These are phyloP conservation scores for Agrilus cyanescens DNA, from an alignment of 2,888 invertebrate genomes.

Conservation along the genomic window DNA sequence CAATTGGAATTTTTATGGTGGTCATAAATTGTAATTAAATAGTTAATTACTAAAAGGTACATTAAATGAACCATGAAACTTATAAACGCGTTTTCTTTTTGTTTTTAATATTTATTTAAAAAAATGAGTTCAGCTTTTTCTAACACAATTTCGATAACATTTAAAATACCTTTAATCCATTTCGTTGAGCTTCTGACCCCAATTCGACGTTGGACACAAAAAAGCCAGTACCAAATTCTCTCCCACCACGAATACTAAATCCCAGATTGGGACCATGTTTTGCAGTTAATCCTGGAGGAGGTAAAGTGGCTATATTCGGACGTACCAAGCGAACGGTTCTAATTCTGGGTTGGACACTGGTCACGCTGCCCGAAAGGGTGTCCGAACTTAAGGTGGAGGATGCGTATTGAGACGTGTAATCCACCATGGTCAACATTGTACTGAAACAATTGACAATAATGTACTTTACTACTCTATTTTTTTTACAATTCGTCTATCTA, in stretches of 20 bases:
- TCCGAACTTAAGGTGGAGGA: conserved; percentile 31
- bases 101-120: conserved; percentile 2
- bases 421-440: conserved; percentile 24
- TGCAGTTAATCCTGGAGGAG: conserved; percentile 37
- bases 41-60: too few relatives aligned
- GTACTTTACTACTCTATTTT: too few relatives aligned
- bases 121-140: background rate
- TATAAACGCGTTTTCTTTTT: background rate
- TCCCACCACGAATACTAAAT: conserved; percentile 74
- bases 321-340: conserved; percentile 47
- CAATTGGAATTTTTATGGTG: too few relatives aligned
- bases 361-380: conserved; percentile 35
- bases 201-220: conserved; percentile 81
- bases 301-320: conserved; percentile 29
- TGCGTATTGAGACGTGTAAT: conserved; percentile 26
- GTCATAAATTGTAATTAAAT: too few relatives aligned
- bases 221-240: conserved; percentile 85
- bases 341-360: conserved; percentile 43
- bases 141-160: conserved; percentile 1
- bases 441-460: conserved; percentile 1
- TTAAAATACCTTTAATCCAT: conserved; percentile 68
- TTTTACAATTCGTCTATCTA: too few relatives aligned
- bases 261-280: conserved; percentile 59
- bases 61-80: background rate
- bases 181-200: conserved; percentile 75